Percentiles rank a stretch among this genome's conserved stretches.
Evolutionary conservation across 2,113 vertebrate genomes (phyloP).

Genomic region (Lophius piscatorius): DNA sequence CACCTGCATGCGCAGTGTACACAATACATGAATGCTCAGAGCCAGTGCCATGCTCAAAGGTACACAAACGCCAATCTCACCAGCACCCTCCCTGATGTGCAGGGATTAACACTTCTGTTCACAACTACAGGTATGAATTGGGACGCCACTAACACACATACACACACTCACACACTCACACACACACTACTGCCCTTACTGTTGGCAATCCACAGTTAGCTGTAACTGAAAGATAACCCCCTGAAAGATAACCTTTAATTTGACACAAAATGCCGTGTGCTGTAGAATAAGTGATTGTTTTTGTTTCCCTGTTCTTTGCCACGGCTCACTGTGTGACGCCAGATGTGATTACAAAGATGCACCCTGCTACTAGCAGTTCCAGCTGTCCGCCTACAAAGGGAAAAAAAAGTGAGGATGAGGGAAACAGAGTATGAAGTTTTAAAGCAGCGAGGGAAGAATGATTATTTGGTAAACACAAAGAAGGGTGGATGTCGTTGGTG

Average conservation of each 20-base stretch:
- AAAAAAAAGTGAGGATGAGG: neutral
- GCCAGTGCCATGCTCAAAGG: too few relatives aligned
- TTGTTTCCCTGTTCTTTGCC: slow-evolving; percentile 23
- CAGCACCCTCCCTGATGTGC: too few relatives aligned
- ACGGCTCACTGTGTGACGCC: slow-evolving; percentile 30
- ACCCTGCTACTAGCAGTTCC: slow-evolving; percentile 22
- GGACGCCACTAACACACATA: slow-evolving; percentile 1
- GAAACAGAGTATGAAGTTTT: neutral
- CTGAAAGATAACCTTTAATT: slow-evolving; percentile 49
- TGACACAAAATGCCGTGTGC: slow-evolving; percentile 45
- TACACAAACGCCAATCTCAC: too few relatives aligned
- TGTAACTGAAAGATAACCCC: slow-evolving; percentile 50
- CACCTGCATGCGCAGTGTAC: too few relatives aligned
- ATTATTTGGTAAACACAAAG: slow-evolving; percentile 19
- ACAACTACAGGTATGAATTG: slow-evolving; percentile 11
- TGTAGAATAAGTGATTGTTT: slow-evolving; percentile 41
- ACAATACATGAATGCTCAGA: too few relatives aligned
- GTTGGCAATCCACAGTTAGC: slow-evolving; percentile 36
- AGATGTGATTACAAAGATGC: slow-evolving; percentile 43
- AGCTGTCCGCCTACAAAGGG: neutral
- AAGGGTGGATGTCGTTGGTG: slow-evolving; percentile 1
- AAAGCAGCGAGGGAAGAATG: slow-evolving; percentile 14
- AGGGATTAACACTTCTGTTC: neutral
- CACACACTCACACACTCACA: neutral
- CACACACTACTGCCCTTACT: slow-evolving; percentile 11